Evolutionary conservation across 2,888 invertebrate genomes (phyloP), one percentile per base, ranked within the genome.

Genomic region (Erebia palarica): DNA sequence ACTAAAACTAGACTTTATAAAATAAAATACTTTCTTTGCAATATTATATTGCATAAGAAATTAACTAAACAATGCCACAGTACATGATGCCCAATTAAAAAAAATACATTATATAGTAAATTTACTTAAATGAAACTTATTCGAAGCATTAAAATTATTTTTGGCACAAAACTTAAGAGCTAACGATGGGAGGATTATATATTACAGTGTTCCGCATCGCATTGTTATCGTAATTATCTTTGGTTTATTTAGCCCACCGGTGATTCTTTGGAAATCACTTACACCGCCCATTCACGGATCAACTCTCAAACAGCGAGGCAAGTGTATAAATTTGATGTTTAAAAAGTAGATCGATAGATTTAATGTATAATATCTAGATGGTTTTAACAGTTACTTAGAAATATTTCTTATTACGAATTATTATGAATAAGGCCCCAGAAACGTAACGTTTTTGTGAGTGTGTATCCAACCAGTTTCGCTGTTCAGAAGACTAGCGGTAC

Each of bases 211-310:
- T 84, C 88, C 92, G 71, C 90, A 85, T 86, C 90, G 77, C 77
- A 72, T 74, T 49, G 74, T 76, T 76, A 79, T 80, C 85, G 73
- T 90, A 90, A 86, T 78, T 90, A 88, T 92, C 90, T 93, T 92
- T 93, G 92, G 92, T 93, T 92, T 87, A 81, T 87, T 92, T 92
- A 92, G 92, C 92, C 92, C 90, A 91, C 92, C 91, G 83, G 84
- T 85, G 80, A 83, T 84, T 79, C 80, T 85, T 85, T 85, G 80
- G 84, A 84, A 58, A 81, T 86, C 82, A 77, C 86, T 82, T 86
- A 82, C 36, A 53, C 57, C 44, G n/a, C 67, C 59, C 27, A 47
- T 36, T 10, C 65, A n/a, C 53, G 36, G 10, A 8, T 16, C 18
- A 14, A 10, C 44, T 7, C 8, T 11, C 16, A 49, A 47, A 7